phyloP scores from a whole-genome alignment of 2,888 invertebrate species.

The Argynnis bischoffii region DNA sequence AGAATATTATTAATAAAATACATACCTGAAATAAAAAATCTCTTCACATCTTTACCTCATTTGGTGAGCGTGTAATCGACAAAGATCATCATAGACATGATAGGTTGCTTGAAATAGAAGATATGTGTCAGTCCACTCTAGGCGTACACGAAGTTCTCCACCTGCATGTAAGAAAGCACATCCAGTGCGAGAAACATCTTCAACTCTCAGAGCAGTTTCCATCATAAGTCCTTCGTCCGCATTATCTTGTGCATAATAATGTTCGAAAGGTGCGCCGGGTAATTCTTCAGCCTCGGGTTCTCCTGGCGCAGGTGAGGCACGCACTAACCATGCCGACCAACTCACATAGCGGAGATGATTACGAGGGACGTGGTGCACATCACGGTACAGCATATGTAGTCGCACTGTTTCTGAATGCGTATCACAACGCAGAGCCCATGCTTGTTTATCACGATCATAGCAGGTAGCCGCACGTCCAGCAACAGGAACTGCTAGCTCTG shows the following conservation, averaged over 20 bases:
- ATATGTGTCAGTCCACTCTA: slow-evolving; percentile 92
- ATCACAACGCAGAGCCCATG: slow-evolving; percentile 90
- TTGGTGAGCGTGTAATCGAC: slow-evolving; percentile 90
- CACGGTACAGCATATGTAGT: slow-evolving; percentile 88
- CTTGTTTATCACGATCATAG: slow-evolving; percentile 91
- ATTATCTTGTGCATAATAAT: slow-evolving; percentile 91
- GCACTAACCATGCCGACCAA: slow-evolving; percentile 87
- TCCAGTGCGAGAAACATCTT: slow-evolving; percentile 86
- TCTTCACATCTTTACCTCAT: slow-evolving; percentile 84
- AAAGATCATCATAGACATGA: slow-evolving; percentile 91
- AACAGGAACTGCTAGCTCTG: slow-evolving; percentile 79
- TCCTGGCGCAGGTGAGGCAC: slow-evolving; percentile 76
- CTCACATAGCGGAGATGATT: slow-evolving; percentile 87
- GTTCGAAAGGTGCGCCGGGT: slow-evolving; percentile 88
- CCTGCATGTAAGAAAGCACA: slow-evolving; percentile 88
- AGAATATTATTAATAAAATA: too few species aligned
- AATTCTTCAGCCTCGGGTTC: slow-evolving; percentile 85
- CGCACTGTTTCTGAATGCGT: slow-evolving; percentile 89
- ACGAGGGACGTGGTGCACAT: slow-evolving; percentile 89
- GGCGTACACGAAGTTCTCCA: slow-evolving; percentile 87
- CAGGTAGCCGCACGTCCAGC: slow-evolving; percentile 84
- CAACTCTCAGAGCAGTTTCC: slow-evolving; percentile 89
- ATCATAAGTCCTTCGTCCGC: slow-evolving; percentile 91
- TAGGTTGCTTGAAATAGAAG: slow-evolving; percentile 91
- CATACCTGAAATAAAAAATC: too few species aligned